Evolutionary conservation across 2,888 invertebrate species (phyloP), one percentile per base, ranked within the genome.

Genomic region (Epistrophella euchroma): DNA sequence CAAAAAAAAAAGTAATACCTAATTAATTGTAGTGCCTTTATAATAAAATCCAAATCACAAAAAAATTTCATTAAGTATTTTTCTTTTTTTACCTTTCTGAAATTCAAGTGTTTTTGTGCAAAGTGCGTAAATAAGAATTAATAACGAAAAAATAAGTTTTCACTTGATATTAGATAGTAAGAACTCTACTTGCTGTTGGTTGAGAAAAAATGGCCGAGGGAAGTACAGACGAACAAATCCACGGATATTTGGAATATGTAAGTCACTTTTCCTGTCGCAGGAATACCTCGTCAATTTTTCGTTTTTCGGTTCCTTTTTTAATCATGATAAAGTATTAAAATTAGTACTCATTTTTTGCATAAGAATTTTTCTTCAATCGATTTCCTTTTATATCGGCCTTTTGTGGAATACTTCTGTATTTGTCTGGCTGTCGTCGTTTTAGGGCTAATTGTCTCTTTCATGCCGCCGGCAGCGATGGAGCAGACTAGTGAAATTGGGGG

Each of bases 281-380:
- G 75, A 66, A 11, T 13, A 58, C 11, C n/a, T 13, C 19, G n/a
- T 50, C 19, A 28, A 15, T 72, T 28, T 11, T 50, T 22, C 11
- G 6, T 0, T 52, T 35, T 47, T 47, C 7, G 3, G n/a, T 15
- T 52, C 9, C 25, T 50, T 60, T 32, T 72, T 47, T 22, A 35
- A 62, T 80, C 70, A 76, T 62, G 43, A 77, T 68, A 22, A 50
- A 73, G 40, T 77, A 62, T 68, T 77, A 74, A 86, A 81, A 71
- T 75, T 80, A 82, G 81, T 86, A 86, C 82, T 86, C 82, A 78
- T 43, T 70, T 56, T 86, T 84, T 86, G 86, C 86, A 82, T 82
- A 86, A 82, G 86, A 85, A 85, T 85, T 77, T 66, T 86, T 74
- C 47, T 62, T 71, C 74, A 81, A 86, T 86, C 86, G 86, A 86